Conservation (phyloP, 2,797 vertebrate genomes). For the Muscicapa striata region DNA sequence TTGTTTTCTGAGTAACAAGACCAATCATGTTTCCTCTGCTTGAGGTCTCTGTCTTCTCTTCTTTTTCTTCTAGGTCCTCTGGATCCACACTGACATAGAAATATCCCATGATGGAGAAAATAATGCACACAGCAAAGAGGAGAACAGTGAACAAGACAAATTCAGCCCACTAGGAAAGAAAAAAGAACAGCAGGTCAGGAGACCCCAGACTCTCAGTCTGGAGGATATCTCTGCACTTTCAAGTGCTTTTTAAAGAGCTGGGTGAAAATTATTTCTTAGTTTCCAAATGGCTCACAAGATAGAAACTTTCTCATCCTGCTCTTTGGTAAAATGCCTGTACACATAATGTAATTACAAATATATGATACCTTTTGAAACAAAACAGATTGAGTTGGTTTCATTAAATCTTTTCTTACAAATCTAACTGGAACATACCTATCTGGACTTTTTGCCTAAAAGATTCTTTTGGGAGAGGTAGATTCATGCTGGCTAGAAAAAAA, state of each 20-base stretch:
- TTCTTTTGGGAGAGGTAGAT: neutral
- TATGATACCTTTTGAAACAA: neutral
- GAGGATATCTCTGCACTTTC: neutral
- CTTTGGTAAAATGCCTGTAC: neutral
- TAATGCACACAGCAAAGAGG: conserved; percentile 86
- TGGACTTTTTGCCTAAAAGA: neutral
- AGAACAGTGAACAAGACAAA: conserved; percentile 91
- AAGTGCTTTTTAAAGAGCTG: neutral
- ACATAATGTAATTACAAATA: neutral
- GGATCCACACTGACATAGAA: conserved; percentile 89
- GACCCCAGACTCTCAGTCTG: neutral
- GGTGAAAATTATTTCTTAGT: neutral
- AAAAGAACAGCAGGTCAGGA: conserved; percentile 34
- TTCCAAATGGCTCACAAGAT: neutral
- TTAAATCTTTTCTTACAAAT: neutral
- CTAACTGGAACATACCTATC: neutral
- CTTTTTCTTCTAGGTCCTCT: conserved; percentile 70
- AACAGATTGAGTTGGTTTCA: neutral
- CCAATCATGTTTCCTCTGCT: conserved; percentile 61
- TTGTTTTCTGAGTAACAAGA: conserved; percentile 75
- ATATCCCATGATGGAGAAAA: conserved; percentile 94
- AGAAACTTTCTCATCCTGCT: neutral
- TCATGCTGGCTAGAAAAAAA: neutral
- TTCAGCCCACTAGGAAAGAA: conserved; percentile 88
- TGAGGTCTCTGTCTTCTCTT: conserved; percentile 55